Evolutionary conservation across 2,888 invertebrate species (phyloP).

Genomic region (Thalpophila matura): DNA sequence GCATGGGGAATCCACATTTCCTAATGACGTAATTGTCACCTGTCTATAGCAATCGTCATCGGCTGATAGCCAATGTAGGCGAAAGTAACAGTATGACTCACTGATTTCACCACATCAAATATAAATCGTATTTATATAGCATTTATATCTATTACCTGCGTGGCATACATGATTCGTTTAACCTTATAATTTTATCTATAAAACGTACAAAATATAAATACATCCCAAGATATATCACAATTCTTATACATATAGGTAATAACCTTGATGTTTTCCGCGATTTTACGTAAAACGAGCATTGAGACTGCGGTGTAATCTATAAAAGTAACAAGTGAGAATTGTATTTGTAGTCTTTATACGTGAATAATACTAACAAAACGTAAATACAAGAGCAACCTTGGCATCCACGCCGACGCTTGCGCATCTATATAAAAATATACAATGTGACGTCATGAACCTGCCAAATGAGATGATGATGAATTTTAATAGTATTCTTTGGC

Average conservation of each 20-base stretch:
- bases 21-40: constrained; percentile 43
- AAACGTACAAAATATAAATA: constrained; percentile 32
- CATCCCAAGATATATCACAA: constrained; percentile 20
- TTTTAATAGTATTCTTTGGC: constrained; percentile 26
- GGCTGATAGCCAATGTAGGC: constrained; percentile 2
- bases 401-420: constrained; percentile 68
- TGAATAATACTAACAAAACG: constrained; percentile 57
- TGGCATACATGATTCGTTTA: constrained; percentile 10
- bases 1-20: constrained; percentile 22
- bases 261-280: constrained; percentile 64
- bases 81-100: constrained; percentile 32
- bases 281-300: constrained; percentile 33
- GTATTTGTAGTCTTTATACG: constrained; percentile 41
- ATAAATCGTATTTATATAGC: constrained; percentile 1
- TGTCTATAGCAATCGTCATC: constrained; percentile 20
- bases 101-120: constrained; percentile 28
- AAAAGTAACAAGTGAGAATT: constrained; percentile 29
- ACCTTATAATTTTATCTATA: constrained; percentile 45
- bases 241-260: too few species aligned
- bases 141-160: neutral
- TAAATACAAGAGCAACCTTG: constrained; percentile 74
- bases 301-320: constrained; percentile 23
- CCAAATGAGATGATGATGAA: constrained; percentile 64
- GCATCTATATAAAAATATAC: constrained; percentile 69
- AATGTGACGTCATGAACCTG: constrained; percentile 64